A percentile compares a stretch with the other conserved stretches of the same genome.
Evolutionary conservation across 2,797 vertebrate genomes (phyloP).

Genomic region (Chelon auratus): DNA sequence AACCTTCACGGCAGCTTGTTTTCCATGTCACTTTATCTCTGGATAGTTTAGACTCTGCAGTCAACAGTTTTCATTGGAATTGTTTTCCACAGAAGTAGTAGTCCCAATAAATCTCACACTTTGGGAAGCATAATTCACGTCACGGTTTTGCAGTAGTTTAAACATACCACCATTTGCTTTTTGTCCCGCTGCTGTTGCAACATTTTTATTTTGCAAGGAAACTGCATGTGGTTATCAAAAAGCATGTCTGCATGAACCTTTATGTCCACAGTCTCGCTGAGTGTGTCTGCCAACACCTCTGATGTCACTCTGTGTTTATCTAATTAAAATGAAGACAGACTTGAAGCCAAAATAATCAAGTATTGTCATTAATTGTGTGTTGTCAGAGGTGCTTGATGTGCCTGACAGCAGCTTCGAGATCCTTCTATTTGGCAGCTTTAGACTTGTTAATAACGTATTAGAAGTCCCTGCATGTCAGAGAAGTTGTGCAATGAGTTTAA

Average conservation of each 20-base stretch:
- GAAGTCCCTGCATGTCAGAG: not conserved
- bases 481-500: not conserved
- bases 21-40: no score
- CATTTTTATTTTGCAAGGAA: not conserved
- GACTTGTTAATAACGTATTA: slow-evolving; percentile 22
- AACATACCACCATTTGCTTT: not conserved
- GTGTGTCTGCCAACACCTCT: slow-evolving; percentile 26
- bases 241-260: slow-evolving; percentile 5
- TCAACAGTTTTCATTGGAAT: not conserved
- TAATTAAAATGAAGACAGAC: slow-evolving; percentile 37
- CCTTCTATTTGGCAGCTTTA: slow-evolving; percentile 8
- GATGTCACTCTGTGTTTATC: slow-evolving; percentile 24
- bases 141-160: not conserved
- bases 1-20: no score
- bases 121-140: not conserved
- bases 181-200: not conserved
- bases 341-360: slow-evolving; percentile 49
- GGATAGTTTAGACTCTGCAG: not conserved
- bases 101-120: not conserved
- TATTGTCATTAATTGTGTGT: slow-evolving; percentile 28
- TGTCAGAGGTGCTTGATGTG: slow-evolving; percentile 19
- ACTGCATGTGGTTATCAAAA: slow-evolving; percentile 8
- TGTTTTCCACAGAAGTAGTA: not conserved
- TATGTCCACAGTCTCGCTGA: not conserved
- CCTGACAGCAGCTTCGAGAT: slow-evolving; percentile 8